Conservation (phyloP, 2,888 invertebrate species). For the Marasmarcha lunaedactyla region DNA sequence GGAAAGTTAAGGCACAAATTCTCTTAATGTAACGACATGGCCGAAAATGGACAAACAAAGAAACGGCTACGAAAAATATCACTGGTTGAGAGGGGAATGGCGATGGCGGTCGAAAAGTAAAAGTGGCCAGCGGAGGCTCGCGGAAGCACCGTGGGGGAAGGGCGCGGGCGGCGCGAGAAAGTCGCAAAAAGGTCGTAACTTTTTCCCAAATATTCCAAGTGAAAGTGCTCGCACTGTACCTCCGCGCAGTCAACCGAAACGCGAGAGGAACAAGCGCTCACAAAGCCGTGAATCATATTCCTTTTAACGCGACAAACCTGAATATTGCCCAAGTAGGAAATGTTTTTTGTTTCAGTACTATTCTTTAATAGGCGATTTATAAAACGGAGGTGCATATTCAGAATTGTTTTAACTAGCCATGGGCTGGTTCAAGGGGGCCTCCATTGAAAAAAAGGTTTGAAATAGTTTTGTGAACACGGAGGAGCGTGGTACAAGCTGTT, state of each 20-base stretch:
- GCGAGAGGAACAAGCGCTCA: background rate
- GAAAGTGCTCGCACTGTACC: slow-evolving; percentile 50
- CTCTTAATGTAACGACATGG: background rate
- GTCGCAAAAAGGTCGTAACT: slow-evolving; percentile 66
- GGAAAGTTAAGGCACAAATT: background rate
- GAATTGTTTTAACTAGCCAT: too few species aligned
- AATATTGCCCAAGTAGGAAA: too few species aligned
- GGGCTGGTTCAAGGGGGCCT: too few species aligned
- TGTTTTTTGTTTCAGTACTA: too few species aligned
- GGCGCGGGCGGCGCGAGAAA: slow-evolving; percentile 32
- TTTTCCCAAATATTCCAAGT: slow-evolving; percentile 68
- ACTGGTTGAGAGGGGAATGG: slow-evolving; percentile 10
- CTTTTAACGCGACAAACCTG: too few species aligned
- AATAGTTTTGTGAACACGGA: too few species aligned
- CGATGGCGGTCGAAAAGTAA: slow-evolving; percentile 51
- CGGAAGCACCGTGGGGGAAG: slow-evolving; percentile 20
- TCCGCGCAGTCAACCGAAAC: slow-evolving; percentile 46
- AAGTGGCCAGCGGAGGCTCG: slow-evolving; percentile 32
- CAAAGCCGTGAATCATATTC: too few species aligned
- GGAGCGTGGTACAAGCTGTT: too few species aligned
- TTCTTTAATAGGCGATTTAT: too few species aligned
- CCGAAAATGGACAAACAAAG: background rate
- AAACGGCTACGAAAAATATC: slow-evolving; percentile 1
- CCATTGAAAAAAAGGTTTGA: too few species aligned
- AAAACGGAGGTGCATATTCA: too few species aligned